Percentiles rank a stretch among this genome's conserved stretches.
Evolutionary conservation across 2,797 vertebrate genomes (phyloP).

Genomic region (Champsocephalus gunnari): DNA sequence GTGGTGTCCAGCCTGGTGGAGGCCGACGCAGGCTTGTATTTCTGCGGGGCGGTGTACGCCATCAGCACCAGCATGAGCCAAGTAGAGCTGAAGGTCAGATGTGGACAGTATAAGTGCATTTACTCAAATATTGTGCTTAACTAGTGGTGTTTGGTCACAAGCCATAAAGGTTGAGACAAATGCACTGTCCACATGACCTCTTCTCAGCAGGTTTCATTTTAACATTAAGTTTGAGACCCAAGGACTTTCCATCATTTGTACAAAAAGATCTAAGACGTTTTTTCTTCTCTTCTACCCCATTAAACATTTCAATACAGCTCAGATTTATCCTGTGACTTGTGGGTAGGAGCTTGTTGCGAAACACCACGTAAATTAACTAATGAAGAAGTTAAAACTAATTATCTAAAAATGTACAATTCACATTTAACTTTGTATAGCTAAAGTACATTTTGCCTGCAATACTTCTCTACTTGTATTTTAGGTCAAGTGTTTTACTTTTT

Average conservation of each 20-base stretch:
- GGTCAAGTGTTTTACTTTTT: neutral
- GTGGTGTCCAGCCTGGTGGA: slow-evolving; percentile 80
- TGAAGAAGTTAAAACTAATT: neutral
- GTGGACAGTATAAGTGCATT: neutral
- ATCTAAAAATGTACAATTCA: neutral
- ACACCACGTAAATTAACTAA: neutral
- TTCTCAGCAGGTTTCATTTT: neutral
- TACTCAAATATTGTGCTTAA: neutral
- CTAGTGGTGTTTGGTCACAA: neutral
- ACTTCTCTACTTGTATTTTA: neutral
- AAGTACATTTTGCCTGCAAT: neutral
- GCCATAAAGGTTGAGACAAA: neutral
- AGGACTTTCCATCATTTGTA: neutral
- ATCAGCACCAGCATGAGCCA: slow-evolving; percentile 67
- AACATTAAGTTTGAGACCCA: neutral
- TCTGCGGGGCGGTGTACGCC: slow-evolving; percentile 85
- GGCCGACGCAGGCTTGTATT: slow-evolving; percentile 82
- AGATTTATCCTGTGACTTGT: neutral
- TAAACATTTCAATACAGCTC: neutral
- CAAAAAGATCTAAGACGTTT: neutral
- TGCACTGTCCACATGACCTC: neutral
- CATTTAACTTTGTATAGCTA: neutral
- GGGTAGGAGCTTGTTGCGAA: neutral
- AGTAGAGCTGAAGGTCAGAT: slow-evolving; percentile 81
- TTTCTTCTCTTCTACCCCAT: neutral